Conservation (phyloP, 2,888 invertebrate genomes). For the Cerastoderma edule region DNA sequence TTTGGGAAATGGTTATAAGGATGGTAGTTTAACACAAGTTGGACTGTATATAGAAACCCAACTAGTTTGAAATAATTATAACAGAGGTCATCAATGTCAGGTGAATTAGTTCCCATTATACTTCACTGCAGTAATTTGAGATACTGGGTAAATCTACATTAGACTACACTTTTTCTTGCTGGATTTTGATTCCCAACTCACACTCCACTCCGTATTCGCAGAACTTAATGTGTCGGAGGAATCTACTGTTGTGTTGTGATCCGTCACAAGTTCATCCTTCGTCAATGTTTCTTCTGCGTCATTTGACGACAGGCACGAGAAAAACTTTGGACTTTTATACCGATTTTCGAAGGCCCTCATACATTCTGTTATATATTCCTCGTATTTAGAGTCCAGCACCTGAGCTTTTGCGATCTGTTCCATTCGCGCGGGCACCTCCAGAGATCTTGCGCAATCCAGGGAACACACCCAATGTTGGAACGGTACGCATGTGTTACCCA, state of each 20-base stretch:
- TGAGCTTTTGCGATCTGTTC: slow-evolving; percentile 82
- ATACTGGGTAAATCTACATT: slow-evolving; percentile 10
- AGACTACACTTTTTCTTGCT: slow-evolving; percentile 15
- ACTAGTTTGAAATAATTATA: too few relatives aligned
- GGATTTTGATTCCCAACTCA: not conserved
- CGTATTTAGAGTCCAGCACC: slow-evolving; percentile 82
- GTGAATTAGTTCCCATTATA: too few relatives aligned
- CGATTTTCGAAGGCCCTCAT: slow-evolving; percentile 63
- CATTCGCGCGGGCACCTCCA: slow-evolving; percentile 84
- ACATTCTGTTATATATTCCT: slow-evolving; percentile 77
- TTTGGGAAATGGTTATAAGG: too few relatives aligned
- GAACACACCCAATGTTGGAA: slow-evolving; percentile 85
- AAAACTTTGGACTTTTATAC: slow-evolving; percentile 22
- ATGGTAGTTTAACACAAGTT: too few relatives aligned
- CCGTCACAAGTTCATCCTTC: not conserved
- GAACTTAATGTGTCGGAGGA: slow-evolving; percentile 11
- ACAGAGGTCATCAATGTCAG: too few relatives aligned
- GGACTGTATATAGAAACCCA: too few relatives aligned
- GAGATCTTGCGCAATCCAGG: slow-evolving; percentile 83
- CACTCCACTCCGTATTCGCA: slow-evolving; percentile 10
- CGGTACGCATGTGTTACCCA: slow-evolving; percentile 85
- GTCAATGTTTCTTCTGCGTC: not conserved
- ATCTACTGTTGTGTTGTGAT: slow-evolving; percentile 1
- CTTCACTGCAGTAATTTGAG: too few relatives aligned
- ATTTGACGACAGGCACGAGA: slow-evolving; percentile 31